These are phyloP conservation scores for Scyliorhinus canicula DNA, from an alignment of 2,797 vertebrate species.

Conservation along the genomic window DNA sequence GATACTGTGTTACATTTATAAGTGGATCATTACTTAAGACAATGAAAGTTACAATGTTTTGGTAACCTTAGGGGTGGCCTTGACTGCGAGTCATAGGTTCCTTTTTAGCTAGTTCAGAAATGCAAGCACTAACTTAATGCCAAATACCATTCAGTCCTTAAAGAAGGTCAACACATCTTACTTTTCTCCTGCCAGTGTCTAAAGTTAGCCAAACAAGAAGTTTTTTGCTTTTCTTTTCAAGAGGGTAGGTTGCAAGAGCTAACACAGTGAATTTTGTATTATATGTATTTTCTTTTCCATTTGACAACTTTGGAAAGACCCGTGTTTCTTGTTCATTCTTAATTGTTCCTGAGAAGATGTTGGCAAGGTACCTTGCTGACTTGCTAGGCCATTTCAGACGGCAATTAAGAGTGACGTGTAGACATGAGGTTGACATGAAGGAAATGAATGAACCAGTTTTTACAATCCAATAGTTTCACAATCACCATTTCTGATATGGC, in stretches of 20 bases:
- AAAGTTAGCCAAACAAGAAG: neutral
- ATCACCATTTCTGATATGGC: neutral
- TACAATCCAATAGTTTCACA: neutral
- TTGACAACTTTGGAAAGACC: neutral
- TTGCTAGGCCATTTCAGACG: neutral
- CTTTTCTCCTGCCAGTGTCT: neutral
- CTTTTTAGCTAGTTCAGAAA: slow-evolving; percentile 2
- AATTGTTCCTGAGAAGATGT: neutral
- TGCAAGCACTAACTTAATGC: neutral
- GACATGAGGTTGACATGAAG: neutral
- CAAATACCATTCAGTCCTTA: neutral
- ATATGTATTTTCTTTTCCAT: neutral
- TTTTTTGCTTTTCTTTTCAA: neutral
- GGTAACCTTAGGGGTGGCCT: slow-evolving; percentile 7
- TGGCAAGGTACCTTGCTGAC: neutral
- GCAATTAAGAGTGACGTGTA: neutral
- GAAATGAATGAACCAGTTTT: neutral
- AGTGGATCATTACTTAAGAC: slow-evolving; percentile 13
- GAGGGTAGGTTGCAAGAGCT: neutral
- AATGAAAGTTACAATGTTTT: slow-evolving; percentile 10
- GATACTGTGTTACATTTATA: neutral
- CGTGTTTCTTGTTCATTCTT: neutral
- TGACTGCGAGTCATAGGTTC: neutral
- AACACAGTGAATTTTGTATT: neutral
- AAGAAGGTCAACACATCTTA: neutral